phyloP scores from a whole-genome alignment of 2,113 vertebrate genomes.

The Aphyosemion australe region DNA sequence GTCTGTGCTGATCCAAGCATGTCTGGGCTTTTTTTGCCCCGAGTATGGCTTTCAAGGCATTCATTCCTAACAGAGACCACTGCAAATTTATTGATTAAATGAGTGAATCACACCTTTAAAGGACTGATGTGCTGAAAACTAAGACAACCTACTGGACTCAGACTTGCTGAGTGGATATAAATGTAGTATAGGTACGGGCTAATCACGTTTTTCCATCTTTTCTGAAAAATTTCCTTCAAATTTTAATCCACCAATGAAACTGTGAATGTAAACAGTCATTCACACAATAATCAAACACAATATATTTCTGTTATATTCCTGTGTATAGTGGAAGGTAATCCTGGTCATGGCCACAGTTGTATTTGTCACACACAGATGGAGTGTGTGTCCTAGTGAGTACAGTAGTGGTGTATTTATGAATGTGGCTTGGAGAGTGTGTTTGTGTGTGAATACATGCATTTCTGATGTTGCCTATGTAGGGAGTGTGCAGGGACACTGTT shows the following conservation, averaged over 20 bases:
- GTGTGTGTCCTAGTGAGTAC: slow-evolving; percentile 23
- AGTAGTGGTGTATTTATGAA: slow-evolving; percentile 23
- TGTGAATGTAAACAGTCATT: background rate
- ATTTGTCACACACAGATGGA: slow-evolving; percentile 19
- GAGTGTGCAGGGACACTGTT: slow-evolving; percentile 39
- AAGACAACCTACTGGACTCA: background rate
- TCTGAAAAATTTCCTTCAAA: background rate
- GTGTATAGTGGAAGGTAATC: background rate
- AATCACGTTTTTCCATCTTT: too few species aligned
- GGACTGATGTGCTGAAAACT: background rate
- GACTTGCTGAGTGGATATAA: background rate
- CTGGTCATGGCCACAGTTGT: slow-evolving; percentile 8
- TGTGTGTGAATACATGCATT: slow-evolving; percentile 7
- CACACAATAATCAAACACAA: background rate
- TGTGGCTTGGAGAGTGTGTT: background rate
- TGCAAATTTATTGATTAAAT: too few species aligned
- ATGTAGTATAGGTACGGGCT: background rate
- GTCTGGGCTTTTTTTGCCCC: too few species aligned
- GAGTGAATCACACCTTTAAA: too few species aligned
- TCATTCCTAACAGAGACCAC: too few species aligned
- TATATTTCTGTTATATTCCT: background rate
- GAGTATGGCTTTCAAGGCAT: too few species aligned
- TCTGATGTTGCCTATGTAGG: slow-evolving; percentile 43
- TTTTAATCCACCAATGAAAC: too few species aligned
- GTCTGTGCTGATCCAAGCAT: too few species aligned